Base-by-base conservation (phyloP, 2,888 invertebrate species). In the Micoletzkya japonica region DNA sequence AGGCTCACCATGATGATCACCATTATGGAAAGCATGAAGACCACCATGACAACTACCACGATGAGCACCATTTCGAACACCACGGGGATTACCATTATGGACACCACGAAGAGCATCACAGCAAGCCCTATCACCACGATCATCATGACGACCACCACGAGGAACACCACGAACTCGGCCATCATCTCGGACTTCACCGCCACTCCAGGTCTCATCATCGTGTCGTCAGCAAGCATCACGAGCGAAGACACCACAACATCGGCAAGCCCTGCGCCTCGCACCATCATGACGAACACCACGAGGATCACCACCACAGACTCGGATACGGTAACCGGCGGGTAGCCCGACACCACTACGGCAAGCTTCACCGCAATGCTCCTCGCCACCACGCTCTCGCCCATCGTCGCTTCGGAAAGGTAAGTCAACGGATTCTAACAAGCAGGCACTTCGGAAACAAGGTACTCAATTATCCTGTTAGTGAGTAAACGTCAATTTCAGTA, bases 101-200 rank as follows among this genome's bases (percentile, higher is more conserved):
- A 44, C 44, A 44, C 20, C 10, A 14, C 20, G 20, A 44, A 20
- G 7, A n/a, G 10, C 52, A 52, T 52, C 52, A 6, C 7, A 6
- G 10, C 7, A 14, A 4, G 34, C 39, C 2, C 14, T 32, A 24
- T 17, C 63, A 63, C 26, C 63, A 34, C 24, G 49, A 63, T 32
- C 64, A 69, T 6, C 69, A 68, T 26, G 50, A 63, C 26, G 49
- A 34, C 24, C 63, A 63, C n/a, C 64, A 69, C 14, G 63, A 68
- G 24, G 50, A 49, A 4, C 69, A 72, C 24, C 68, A 72, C 57
- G 52, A 32, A 36, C 70, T 26, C 17, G 28, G 58, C 32, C 50
- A 54, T n/a, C 60, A 68, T 34, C 69, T 68, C 34, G 69, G 50
- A 69, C 57, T 44, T 17, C 72, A 64, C 50, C 50, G 28, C 10